Conservation (phyloP, 53 echinoderm and acorn worm species). For the Henricia sp. region DNA sequence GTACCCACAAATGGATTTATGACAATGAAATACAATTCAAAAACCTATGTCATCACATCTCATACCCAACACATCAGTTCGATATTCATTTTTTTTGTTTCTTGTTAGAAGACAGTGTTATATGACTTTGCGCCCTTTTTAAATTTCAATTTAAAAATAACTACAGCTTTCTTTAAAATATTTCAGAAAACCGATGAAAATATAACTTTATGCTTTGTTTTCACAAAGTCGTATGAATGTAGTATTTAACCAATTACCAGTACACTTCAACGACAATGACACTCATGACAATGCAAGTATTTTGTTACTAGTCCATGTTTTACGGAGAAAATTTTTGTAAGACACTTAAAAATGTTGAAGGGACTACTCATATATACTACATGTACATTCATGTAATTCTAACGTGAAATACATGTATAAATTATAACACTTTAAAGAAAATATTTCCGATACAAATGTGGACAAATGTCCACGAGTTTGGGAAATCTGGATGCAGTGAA, state of each 20-base stretch:
- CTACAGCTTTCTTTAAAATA: conserved; percentile 29
- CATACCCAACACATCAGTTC: not conserved
- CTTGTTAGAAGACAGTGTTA: too few relatives aligned
- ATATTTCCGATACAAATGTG: too few relatives aligned
- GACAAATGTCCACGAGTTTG: too few relatives aligned
- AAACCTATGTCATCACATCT: not conserved
- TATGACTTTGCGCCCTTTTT: too few relatives aligned
- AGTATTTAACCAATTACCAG: conserved; percentile 12
- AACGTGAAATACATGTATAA: too few relatives aligned
- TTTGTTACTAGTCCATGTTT: too few relatives aligned
- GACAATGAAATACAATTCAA: not conserved
- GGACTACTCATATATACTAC: too few relatives aligned
- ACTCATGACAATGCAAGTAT: not conserved
- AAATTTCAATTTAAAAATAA: conserved; percentile 54
- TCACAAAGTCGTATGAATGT: conserved; percentile 47
- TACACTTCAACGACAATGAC: not conserved
- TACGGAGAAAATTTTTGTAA: too few relatives aligned
- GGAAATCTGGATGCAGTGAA: too few relatives aligned
- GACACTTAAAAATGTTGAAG: too few relatives aligned
- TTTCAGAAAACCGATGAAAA: conserved; percentile 46
- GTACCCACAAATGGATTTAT: not conserved
- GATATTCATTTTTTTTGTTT: not conserved
- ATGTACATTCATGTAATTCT: too few relatives aligned
- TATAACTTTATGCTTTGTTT: conserved; percentile 35
- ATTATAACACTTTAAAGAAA: too few relatives aligned